These are phyloP conservation scores for Eretmocerus hayati DNA, from an alignment of 2,888 invertebrate genomes.

Conservation along the genomic window DNA sequence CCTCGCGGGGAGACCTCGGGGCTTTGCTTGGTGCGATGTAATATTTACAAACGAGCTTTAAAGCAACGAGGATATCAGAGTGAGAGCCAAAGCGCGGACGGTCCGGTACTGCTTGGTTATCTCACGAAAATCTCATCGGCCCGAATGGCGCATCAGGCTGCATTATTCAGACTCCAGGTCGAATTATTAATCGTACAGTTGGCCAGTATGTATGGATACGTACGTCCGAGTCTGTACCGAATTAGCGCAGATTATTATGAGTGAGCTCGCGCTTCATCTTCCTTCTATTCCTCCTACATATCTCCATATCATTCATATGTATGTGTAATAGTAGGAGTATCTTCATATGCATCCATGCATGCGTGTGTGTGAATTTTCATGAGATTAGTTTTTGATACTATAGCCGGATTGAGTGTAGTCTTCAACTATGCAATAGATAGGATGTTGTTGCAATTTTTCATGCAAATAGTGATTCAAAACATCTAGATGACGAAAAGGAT, in stretches of 20 bases:
- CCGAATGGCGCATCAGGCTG: conserved; percentile 47
- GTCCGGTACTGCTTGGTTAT: conserved; percentile 40
- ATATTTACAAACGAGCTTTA: conserved; percentile 41
- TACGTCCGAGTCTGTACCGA: conserved; percentile 42
- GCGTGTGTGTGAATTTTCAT: no score
- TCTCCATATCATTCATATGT: conserved; percentile 2
- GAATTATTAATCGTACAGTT: conserved; percentile 47
- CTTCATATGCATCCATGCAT: no score
- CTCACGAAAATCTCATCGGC: conserved; percentile 45
- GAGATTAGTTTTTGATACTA: no score
- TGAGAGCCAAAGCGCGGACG: conserved; percentile 22
- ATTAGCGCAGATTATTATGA: conserved; percentile 47
- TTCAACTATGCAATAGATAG: no score
- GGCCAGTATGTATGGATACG: no score
- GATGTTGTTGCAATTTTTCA: conserved; percentile 12
- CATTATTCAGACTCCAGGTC: conserved; percentile 43
- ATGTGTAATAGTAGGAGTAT: no score
- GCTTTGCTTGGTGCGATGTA: conserved; percentile 28
- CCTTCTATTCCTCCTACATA: conserved; percentile 16
- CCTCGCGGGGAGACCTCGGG: background rate
- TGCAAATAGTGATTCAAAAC: conserved; percentile 16
- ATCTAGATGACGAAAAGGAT: conserved; percentile 4
- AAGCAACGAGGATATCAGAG: conserved; percentile 9
- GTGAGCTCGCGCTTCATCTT: conserved; percentile 30
- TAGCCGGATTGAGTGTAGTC: no score